Evolutionary conservation across 2,797 vertebrate species (phyloP), one percentile per base, ranked within the genome.

Genomic region (Chrysocyon brachyurus): DNA sequence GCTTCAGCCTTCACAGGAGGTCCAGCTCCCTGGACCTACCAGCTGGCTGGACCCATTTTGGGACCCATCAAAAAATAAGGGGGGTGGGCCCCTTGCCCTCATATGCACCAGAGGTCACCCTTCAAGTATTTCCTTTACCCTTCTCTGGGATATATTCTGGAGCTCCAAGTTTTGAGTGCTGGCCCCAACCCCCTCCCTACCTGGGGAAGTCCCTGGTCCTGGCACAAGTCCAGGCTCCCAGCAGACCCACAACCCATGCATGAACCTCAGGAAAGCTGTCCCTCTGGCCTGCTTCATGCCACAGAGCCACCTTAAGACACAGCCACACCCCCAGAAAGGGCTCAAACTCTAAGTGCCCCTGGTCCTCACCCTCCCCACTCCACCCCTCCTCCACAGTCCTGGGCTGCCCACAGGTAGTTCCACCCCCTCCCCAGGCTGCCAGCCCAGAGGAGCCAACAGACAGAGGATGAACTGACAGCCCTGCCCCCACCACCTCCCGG

Each of bases 251-350:
- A 6, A 17, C 24, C 61, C 63, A 49, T 7, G 28, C 26, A 46
- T 64, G 49, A 63, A 10, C 12, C 21, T 36, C 14, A 12, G n/a
- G 28, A 56, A 46, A 31, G 19, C 68, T 26, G 12, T 33, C 17
- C 81, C 16, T 36, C 78, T 0, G 0, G 10, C 28, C 4, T 3
- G 0, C 6, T 21, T 33, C 66, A n/a, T 14, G 31, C 33, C 24
- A 10, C 52, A 66, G 17, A 61, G 21, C 24, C 68, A 77, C 12
- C 2, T 63, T 4, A 10, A 81, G 59, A 86, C 7, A 63, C 0
- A 0, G 8, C 57, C 46, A 33, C 21, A 14, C 9, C 22, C 17
- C 40, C 11, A 63, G 36, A 63, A 52, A 86, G 36, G 31, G 77
- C 12, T 56, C 33, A 12, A 40, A 36, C 72, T 22, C 26, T n/a